Conservation (phyloP, 2,797 vertebrate species). For the Odontamblyopus lacepedii region DNA sequence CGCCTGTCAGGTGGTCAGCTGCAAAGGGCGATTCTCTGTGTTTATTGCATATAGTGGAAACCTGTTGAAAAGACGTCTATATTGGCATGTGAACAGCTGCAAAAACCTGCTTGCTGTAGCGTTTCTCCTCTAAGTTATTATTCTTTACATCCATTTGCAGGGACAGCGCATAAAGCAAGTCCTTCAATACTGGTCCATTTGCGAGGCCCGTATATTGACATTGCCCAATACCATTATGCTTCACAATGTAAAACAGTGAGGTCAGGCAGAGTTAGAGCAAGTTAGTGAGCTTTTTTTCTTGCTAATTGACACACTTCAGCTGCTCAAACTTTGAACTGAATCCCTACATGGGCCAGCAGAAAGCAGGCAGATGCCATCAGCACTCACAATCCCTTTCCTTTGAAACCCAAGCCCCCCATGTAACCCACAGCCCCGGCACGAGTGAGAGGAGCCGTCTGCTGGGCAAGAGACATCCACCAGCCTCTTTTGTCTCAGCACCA, state of each 20-base stretch:
- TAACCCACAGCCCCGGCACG: conserved; percentile 67
- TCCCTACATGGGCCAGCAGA: conserved; percentile 66
- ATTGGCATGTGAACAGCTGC: conserved; percentile 52
- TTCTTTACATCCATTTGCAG: conserved; percentile 58
- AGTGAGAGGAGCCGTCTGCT: conserved; percentile 82
- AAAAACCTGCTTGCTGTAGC: conserved; percentile 20
- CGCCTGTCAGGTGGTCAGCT: conserved; percentile 56
- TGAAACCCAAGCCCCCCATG: conserved; percentile 76
- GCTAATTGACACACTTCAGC: conserved; percentile 79
- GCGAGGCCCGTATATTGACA: conserved; percentile 53
- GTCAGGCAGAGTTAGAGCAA: conserved; percentile 63
- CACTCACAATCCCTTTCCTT: conserved; percentile 62
- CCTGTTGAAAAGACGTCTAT: conserved; percentile 32
- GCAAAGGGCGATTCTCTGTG: conserved; percentile 29
- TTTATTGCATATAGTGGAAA: conserved; percentile 28
- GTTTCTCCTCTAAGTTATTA: conserved; percentile 37
- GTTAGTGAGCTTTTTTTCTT: conserved; percentile 44
- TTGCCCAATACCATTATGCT: conserved; percentile 42
- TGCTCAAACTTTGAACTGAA: conserved; percentile 78
- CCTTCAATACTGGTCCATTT: conserved; percentile 69
- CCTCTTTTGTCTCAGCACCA: conserved; percentile 44
- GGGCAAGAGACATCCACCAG: conserved; percentile 51
- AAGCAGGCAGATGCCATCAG: conserved; percentile 76
- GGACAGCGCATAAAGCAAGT: conserved; percentile 58
- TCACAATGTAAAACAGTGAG: conserved; percentile 64